Evolutionary conservation across 2,888 invertebrate species (phyloP).

Genomic region (Metacarcinus magister): DNA sequence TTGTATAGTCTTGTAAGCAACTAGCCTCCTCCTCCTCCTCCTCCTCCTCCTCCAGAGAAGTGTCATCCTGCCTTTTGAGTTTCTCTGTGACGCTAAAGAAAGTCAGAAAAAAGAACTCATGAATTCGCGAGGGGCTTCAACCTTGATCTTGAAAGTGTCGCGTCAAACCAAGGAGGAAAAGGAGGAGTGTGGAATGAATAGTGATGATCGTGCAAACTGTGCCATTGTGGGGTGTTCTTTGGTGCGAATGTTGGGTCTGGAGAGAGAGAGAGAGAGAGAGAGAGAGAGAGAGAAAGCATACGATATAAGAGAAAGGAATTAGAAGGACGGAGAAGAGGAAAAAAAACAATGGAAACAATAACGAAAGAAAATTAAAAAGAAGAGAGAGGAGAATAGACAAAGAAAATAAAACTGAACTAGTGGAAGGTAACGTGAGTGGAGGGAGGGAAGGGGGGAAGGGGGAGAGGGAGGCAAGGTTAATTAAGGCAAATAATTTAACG

Average conservation of each 20-base stretch:
- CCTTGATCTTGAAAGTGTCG: not conserved
- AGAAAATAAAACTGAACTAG: not conserved
- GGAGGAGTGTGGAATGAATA: not conserved
- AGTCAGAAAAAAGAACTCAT: not conserved
- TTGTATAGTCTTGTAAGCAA: too few relatives aligned
- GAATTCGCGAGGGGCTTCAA: not conserved
- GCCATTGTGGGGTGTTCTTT: not conserved
- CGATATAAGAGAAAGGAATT: not conserved
- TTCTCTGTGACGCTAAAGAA: not conserved
- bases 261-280: constrained; percentile 54
- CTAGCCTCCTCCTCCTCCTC: not conserved
- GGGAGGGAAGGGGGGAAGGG: not conserved
- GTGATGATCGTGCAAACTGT: constrained; percentile 8
- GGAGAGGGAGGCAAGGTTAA: not conserved
- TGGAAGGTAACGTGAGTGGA: not conserved
- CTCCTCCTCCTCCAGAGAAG: not conserved
- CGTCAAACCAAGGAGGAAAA: not conserved
- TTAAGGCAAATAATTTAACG: constrained; percentile 8
- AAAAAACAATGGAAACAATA: not conserved
- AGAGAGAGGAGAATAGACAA: too few relatives aligned
- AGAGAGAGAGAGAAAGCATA: constrained; percentile 17
- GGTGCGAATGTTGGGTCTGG: not conserved
- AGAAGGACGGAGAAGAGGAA: not conserved
- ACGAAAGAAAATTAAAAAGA: not conserved
- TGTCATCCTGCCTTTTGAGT: not conserved